Conservation (phyloP, 2,113 vertebrate genomes). For the Apodemus sylvaticus region DNA sequence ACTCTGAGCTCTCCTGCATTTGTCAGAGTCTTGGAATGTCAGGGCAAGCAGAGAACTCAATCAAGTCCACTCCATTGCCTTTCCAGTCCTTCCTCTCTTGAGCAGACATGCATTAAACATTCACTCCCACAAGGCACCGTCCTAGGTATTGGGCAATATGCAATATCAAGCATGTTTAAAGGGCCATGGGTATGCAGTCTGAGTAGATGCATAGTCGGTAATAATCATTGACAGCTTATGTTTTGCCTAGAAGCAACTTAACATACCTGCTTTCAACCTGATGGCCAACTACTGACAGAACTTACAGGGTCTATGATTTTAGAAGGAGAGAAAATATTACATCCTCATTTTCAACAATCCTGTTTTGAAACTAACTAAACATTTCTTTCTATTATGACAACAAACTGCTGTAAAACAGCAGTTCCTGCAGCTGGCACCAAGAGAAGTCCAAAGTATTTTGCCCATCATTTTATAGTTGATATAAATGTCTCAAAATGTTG, state of each 20-base stretch:
- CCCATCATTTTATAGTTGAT: not conserved
- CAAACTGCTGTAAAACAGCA: not conserved
- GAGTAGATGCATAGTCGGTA: not conserved
- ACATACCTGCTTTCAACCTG: not conserved
- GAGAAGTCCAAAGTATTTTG: slow-evolving; percentile 13
- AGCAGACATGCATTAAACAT: not conserved
- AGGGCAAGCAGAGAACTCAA: not conserved
- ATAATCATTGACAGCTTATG: not conserved
- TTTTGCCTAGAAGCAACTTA: slow-evolving; percentile 24
- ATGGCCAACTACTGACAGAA: not conserved
- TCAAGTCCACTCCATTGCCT: not conserved
- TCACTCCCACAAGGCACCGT: not conserved
- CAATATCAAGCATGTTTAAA: not conserved
- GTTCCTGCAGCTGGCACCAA: not conserved
- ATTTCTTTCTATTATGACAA: not conserved
- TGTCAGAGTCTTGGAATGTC: slow-evolving; percentile 39
- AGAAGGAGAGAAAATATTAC: not conserved
- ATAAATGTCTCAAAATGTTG: slow-evolving; percentile 3
- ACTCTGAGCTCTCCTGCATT: slow-evolving; percentile 56
- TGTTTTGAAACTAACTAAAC: slow-evolving; percentile 41
- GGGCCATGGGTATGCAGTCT: not conserved
- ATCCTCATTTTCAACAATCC: slow-evolving; percentile 2
- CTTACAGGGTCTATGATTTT: not conserved
- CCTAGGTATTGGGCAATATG: not conserved
- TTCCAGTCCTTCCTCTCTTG: not conserved